A percentile compares a stretch with the other conserved stretches of the same genome.
Evolutionary conservation across 2,797 vertebrate genomes (phyloP).

Genomic region (Varecia variegata): DNA sequence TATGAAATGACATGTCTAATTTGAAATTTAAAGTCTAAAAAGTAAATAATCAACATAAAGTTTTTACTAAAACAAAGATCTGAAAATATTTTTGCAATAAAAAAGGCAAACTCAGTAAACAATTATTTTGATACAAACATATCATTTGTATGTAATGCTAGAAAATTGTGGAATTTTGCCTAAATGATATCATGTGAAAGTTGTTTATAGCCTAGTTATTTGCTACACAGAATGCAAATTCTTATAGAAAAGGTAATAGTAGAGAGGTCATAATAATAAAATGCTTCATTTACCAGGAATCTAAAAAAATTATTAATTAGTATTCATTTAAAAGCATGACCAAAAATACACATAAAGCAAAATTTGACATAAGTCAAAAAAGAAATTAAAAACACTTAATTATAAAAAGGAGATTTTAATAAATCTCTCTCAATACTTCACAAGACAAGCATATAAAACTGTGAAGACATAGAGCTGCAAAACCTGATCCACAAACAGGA

Average conservation of each 20-base stretch:
- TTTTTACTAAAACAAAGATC: background rate
- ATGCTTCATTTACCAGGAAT: background rate
- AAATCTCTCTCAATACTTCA: background rate
- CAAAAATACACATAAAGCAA: background rate
- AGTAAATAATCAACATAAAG: background rate
- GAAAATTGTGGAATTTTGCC: background rate
- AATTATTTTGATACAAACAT: no score
- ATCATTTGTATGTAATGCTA: background rate
- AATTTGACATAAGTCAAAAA: background rate
- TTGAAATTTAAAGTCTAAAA: background rate
- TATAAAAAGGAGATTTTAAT: background rate
- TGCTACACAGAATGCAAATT: background rate
- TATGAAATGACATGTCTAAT: background rate
- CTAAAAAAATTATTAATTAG: background rate
- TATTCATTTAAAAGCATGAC: background rate
- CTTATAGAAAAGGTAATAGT: background rate
- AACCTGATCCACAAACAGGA: background rate
- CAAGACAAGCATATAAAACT: background rate
- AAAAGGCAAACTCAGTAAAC: background rate
- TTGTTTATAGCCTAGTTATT: background rate
- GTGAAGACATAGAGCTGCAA: background rate
- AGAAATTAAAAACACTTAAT: background rate
- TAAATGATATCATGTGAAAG: background rate
- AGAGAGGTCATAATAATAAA: background rate
- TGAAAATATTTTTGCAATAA: background rate